These are phyloP conservation scores for Stictocephala bisonia DNA, from an alignment of 2,888 invertebrate genomes.

Conservation along the genomic window DNA sequence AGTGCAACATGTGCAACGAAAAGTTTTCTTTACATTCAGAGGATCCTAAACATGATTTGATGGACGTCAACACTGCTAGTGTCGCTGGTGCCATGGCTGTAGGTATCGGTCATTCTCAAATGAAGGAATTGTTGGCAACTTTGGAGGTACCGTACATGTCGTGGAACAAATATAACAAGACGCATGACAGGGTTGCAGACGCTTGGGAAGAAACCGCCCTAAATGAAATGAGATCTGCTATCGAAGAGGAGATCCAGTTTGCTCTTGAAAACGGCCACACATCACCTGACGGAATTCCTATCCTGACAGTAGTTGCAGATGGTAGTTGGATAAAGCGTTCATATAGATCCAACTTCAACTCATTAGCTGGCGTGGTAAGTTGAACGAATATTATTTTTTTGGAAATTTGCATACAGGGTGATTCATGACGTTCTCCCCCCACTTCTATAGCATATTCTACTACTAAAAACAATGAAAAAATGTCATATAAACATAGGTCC, in stretches of 20 bases:
- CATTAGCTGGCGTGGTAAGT: constrained; percentile 51
- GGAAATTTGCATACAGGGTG: too few species aligned
- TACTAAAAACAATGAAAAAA: too few species aligned
- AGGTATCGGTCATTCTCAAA: constrained; percentile 37
- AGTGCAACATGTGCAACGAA: constrained; percentile 34
- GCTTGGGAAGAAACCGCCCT: constrained; percentile 32
- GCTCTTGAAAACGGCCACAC: constrained; percentile 55
- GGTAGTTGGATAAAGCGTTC: constrained; percentile 59
- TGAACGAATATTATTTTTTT: too few species aligned
- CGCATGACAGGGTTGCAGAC: constrained; percentile 12
- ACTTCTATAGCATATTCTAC: too few species aligned
- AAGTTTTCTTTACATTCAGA: not conserved
- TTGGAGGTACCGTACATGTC: constrained; percentile 31
- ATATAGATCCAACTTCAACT: constrained; percentile 52
- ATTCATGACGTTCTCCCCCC: too few species aligned
- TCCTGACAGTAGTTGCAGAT: constrained; percentile 58
- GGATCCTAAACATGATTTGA: not conserved
- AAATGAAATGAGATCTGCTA: constrained; percentile 33
- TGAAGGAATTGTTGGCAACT: constrained; percentile 22
- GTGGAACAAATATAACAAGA: constrained; percentile 7
- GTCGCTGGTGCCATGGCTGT: constrained; percentile 36
- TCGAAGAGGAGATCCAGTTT: constrained; percentile 37
- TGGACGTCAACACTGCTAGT: constrained; percentile 35
- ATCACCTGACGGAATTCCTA: constrained; percentile 52
- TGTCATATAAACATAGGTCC: too few species aligned